A percentile compares a stretch with the other conserved stretches of the same genome.
Evolutionary conservation across 1,140 invertebrate genomes (phyloP).

Genomic region (Lordiphosa mommai): DNA sequence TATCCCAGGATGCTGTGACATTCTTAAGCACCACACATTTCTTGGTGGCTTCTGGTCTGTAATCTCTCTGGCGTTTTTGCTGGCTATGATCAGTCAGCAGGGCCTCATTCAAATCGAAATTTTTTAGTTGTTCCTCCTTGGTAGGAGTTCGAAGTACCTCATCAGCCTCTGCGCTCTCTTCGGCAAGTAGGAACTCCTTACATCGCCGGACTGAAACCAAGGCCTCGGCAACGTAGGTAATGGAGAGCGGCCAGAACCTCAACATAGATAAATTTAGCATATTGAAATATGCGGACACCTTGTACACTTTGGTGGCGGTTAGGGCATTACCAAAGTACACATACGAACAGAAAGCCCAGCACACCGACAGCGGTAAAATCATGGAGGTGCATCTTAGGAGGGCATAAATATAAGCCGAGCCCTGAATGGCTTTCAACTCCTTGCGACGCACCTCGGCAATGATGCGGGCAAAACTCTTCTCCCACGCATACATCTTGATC

Average conservation of each 20-base stretch:
- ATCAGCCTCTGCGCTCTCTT: conserved; percentile 50
- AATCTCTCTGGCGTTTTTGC: conserved; percentile 43
- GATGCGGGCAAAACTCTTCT: conserved; percentile 85
- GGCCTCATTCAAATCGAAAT: conserved; percentile 46
- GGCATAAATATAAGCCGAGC: conserved; percentile 69
- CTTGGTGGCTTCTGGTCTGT: conserved; percentile 50
- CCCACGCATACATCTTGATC: conserved; percentile 93
- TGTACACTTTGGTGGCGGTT: conserved; percentile 88
- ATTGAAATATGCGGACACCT: conserved; percentile 87
- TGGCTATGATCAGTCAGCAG: conserved; percentile 27
- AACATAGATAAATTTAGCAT: conserved; percentile 87
- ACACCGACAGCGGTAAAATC: conserved; percentile 88
- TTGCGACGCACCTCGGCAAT: conserved; percentile 82
- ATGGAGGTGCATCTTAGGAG: conserved; percentile 80
- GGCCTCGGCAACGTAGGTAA: conserved; percentile 82
- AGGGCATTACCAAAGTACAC: conserved; percentile 84
- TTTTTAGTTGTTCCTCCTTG: conserved; percentile 39
- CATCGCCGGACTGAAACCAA: conserved; percentile 86
- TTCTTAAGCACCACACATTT: conserved; percentile 80
- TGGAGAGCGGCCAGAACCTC: conserved; percentile 86
- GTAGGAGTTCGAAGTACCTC: conserved; percentile 44
- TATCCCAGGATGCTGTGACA: conserved; percentile 82
- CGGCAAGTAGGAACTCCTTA: conserved; percentile 82
- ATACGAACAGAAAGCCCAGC: conserved; percentile 89
- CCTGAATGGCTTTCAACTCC: conserved; percentile 83